These are phyloP conservation scores for Lanistes nyassanus DNA, from an alignment of 1,140 invertebrate species.

Conservation along the genomic window DNA sequence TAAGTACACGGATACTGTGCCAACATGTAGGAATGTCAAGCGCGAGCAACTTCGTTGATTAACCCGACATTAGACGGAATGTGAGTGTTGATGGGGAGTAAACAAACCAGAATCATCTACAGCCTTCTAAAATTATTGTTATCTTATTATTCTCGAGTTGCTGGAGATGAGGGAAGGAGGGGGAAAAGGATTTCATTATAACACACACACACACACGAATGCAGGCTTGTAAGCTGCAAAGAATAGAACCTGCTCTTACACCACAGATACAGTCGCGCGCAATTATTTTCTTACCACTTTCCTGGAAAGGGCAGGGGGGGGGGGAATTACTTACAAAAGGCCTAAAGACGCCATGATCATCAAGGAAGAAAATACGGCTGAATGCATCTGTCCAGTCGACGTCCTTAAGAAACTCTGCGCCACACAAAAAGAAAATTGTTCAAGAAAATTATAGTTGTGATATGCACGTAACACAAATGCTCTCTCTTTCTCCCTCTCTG, in stretches of 20 bases:
- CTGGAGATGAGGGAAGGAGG: not conserved
- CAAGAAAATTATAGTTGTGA: no score
- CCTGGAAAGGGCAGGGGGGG: no score
- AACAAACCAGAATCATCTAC: not conserved
- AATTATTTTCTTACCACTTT: not conserved
- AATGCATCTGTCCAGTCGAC: slow-evolving; percentile 10
- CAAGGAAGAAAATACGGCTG: slow-evolving; percentile 11
- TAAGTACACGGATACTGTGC: no score
- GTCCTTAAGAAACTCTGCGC: slow-evolving; percentile 4
- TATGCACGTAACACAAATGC: no score
- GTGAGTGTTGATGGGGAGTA: not conserved
- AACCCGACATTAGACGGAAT: no score
- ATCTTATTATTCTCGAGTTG: no score
- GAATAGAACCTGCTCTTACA: not conserved
- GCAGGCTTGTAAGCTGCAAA: not conserved
- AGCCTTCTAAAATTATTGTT: no score
- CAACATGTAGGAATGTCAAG: no score
- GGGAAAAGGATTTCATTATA: not conserved
- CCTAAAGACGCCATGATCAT: slow-evolving; percentile 11
- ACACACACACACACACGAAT: slow-evolving; percentile 1
- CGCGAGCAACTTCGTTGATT: no score
- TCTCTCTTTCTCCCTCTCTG: no score
- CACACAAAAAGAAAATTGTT: no score
- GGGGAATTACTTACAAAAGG: slow-evolving; percentile 12
- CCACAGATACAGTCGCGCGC: not conserved